phyloP scores from a whole-genome alignment of 2,888 invertebrate genomes.

The Epistrophella euchroma region DNA sequence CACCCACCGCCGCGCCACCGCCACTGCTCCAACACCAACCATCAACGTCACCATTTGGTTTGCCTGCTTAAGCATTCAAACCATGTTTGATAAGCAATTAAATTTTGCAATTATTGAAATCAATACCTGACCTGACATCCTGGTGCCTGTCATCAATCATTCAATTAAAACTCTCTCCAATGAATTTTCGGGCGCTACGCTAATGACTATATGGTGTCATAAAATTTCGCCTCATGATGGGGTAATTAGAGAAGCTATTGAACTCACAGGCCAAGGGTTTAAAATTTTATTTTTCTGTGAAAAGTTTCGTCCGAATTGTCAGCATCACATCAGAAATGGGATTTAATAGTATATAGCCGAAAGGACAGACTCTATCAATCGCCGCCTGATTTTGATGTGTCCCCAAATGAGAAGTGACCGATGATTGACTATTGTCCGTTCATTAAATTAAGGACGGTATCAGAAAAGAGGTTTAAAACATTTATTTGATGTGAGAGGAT shows the following conservation, averaged over 20 bases:
- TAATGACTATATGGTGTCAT: conserved; percentile 67
- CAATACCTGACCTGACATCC: conserved; percentile 79
- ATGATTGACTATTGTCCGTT: conserved; percentile 66
- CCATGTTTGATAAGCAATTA: conserved; percentile 79
- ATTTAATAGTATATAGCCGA: background rate
- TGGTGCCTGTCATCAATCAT: conserved; percentile 76
- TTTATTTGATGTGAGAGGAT: conserved; percentile 40
- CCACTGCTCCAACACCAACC: background rate
- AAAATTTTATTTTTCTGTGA: conserved; percentile 5
- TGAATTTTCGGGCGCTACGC: conserved; percentile 41
- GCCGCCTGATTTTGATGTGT: conserved; percentile 22
- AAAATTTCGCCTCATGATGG: conserved; percentile 58
- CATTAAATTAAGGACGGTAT: conserved; percentile 31
- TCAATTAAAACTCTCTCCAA: conserved; percentile 71
- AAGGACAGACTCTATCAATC: conserved; percentile 9
- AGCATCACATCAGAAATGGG: background rate
- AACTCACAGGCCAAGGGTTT: conserved; percentile 19
- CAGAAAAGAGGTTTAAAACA: background rate
- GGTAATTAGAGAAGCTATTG: conserved; percentile 69
- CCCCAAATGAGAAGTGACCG: conserved; percentile 13
- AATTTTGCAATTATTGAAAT: conserved; percentile 80
- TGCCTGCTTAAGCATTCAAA: conserved; percentile 77
- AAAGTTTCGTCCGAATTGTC: conserved; percentile 5
- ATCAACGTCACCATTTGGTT: conserved; percentile 6
- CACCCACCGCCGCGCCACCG: background rate